Evolutionary conservation across 2,113 vertebrate genomes (phyloP).

Genomic region (Cyanoderma ruficeps): DNA sequence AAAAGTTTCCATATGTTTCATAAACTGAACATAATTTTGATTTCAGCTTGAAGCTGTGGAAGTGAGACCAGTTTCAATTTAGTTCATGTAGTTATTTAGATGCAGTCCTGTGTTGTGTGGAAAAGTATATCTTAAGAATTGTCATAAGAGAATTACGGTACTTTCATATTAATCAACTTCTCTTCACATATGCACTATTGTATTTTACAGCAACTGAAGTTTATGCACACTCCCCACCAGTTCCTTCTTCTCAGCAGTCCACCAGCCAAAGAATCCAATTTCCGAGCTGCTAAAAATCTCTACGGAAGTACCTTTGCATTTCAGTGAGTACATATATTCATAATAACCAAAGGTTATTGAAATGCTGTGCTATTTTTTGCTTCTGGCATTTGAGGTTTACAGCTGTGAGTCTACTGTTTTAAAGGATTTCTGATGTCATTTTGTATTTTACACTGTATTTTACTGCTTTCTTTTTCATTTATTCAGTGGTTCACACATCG

Average conservation of each 20-base stretch:
- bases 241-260: conserved; percentile 93
- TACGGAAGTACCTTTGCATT: conserved; percentile 93
- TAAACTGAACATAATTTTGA: not conserved
- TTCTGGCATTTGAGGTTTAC: not conserved
- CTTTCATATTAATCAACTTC: not conserved
- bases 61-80: not conserved
- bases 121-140: not conserved
- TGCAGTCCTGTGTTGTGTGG: not conserved
- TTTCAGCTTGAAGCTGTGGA: not conserved
- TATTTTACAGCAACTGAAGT: conserved; percentile 85
- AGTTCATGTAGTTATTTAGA: not conserved
- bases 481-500: conserved; percentile 88
- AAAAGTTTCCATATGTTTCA: not conserved
- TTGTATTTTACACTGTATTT: not conserved
- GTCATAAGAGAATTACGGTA: not conserved
- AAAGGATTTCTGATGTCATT: not conserved
- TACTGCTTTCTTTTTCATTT: not conserved
- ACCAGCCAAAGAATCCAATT: conserved; percentile 95
- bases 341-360: not conserved
- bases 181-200: not conserved
- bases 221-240: conserved; percentile 92
- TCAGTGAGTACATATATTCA: conserved; percentile 80
- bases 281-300: conserved; percentile 89
- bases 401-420: not conserved
- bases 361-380: not conserved